A percentile compares a stretch with the other conserved stretches of the same genome.
Conservation (phyloP, 1,140 invertebrate genomes). For the Zaprionus vittiger region DNA sequence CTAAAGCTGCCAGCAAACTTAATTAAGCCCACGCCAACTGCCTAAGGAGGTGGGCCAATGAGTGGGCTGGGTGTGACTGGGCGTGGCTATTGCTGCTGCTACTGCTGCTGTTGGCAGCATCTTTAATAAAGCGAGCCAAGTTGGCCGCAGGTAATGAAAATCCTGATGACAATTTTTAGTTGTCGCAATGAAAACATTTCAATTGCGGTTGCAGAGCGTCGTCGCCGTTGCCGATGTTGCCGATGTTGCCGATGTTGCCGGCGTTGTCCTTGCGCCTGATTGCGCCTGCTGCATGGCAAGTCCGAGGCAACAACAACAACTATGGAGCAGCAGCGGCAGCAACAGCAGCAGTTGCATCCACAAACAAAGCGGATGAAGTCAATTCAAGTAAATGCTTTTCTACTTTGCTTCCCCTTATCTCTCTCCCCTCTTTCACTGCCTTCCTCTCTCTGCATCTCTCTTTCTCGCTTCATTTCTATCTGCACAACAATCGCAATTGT, state of each 20-base stretch:
- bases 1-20: slow-evolving; percentile 64
- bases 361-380: slow-evolving; percentile 74
- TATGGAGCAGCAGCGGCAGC: slow-evolving; percentile 15
- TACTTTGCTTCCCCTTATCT: slow-evolving; percentile 34
- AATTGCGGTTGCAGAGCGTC: slow-evolving; percentile 73
- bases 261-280: slow-evolving; percentile 51
- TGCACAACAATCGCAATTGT: slow-evolving; percentile 53
- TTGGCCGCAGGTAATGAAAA: slow-evolving; percentile 81
- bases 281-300: slow-evolving; percentile 33
- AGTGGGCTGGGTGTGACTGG: neutral
- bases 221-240: slow-evolving; percentile 41
- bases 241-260: slow-evolving; percentile 49
- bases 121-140: slow-evolving; percentile 77
- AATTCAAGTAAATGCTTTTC: slow-evolving; percentile 72
- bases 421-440: neutral
- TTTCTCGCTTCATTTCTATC: slow-evolving; percentile 3
- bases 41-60: slow-evolving; percentile 42
- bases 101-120: slow-evolving; percentile 37
- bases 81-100: neutral
- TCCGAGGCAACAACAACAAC: neutral
- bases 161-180: slow-evolving; percentile 82
- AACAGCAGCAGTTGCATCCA: slow-evolving; percentile 38
- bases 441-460: slow-evolving; percentile 18
- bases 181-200: slow-evolving; percentile 81
- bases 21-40: slow-evolving; percentile 74